Evolutionary conservation across 1,140 invertebrate species (phyloP).

Genomic region (Holotrichia oblita): DNA sequence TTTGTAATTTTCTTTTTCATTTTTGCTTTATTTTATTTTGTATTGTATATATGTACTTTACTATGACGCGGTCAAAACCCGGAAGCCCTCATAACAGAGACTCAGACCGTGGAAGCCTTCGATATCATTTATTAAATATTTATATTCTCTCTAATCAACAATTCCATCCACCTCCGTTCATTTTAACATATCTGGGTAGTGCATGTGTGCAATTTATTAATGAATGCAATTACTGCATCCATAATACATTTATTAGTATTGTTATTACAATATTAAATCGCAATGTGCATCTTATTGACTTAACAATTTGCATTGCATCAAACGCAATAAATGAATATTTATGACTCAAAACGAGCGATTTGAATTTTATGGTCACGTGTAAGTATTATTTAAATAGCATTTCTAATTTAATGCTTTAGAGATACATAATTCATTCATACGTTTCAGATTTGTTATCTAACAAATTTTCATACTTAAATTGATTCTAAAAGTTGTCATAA

Average conservation of each 20-base stretch:
- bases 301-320: not conserved
- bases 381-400: not conserved
- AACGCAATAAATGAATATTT: conserved; percentile 12
- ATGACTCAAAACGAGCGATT: not conserved
- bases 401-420: too few relatives aligned
- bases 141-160: not conserved
- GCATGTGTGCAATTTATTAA: not conserved
- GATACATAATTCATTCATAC: too few relatives aligned
- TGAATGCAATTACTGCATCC: not conserved
- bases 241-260: not conserved
- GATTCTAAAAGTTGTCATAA: not conserved
- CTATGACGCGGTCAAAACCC: too few relatives aligned
- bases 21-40: too few relatives aligned
- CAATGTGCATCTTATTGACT: not conserved
- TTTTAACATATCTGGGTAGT: not conserved
- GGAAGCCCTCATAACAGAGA: too few relatives aligned
- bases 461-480: too few relatives aligned
- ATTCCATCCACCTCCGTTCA: not conserved
- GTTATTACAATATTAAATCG: not conserved
- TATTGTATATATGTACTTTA: too few relatives aligned
- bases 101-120: too few relatives aligned
- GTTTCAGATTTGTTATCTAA: too few relatives aligned
- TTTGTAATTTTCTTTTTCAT: too few relatives aligned
- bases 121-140: too few relatives aligned
- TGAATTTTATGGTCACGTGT: not conserved